Conservation (phyloP, 2,888 invertebrate species). For the Melanotus villosus region DNA sequence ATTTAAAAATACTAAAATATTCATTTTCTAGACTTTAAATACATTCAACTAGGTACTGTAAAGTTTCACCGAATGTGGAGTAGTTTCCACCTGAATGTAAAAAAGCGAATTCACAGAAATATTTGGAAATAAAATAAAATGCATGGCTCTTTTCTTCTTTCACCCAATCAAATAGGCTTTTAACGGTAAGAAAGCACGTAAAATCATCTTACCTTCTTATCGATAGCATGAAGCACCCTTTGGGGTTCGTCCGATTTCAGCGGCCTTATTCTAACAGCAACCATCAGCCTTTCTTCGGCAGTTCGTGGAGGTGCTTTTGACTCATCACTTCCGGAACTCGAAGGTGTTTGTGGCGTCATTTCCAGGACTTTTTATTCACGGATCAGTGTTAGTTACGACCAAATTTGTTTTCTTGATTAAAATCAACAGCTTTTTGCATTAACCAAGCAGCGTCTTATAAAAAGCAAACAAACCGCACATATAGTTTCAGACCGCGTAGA, state of each 20-base stretch:
- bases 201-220: slow-evolving; percentile 78
- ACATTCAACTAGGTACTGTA: no score
- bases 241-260: slow-evolving; percentile 82
- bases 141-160: no score
- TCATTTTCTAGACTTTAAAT: no score
- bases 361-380: not conserved
- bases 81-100: no score
- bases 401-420: not conserved
- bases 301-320: slow-evolving; percentile 59
- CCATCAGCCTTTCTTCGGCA: slow-evolving; percentile 70
- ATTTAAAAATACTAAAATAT: no score
- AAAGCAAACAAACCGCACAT: no score
- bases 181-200: not conserved
- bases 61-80: no score
- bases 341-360: slow-evolving; percentile 66
- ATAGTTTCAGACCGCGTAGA: no score
- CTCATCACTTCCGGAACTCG: slow-evolving; percentile 66
- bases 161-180: no score
- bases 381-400: not conserved
- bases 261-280: slow-evolving; percentile 92
- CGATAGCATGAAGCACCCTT: slow-evolving; percentile 82
- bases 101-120: no score
- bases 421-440: not conserved
- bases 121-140: no score
- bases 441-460: not conserved